phyloP scores from a whole-genome alignment of 1,140 invertebrate genomes.

The Bombus sibiricus region DNA sequence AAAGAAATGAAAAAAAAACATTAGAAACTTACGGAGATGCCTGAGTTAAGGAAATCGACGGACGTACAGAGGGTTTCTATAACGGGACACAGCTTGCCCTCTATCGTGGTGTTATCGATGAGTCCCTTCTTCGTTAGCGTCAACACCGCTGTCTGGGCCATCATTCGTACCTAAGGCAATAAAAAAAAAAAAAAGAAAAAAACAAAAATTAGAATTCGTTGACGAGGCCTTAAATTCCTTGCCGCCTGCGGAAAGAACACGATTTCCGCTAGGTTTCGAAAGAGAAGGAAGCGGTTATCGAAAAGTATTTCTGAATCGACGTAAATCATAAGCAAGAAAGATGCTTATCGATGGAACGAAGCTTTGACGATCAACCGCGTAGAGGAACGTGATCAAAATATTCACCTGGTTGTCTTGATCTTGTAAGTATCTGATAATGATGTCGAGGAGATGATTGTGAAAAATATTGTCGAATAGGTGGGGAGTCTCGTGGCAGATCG shows the following conservation, averaged over 20 bases:
- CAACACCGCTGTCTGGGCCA: constrained; percentile 85
- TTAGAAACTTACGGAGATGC: constrained; percentile 80
- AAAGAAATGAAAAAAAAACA: constrained; percentile 21
- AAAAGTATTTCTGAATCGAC: neutral
- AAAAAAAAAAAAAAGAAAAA: neutral
- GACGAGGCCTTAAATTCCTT: neutral
- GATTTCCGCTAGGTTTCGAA: neutral
- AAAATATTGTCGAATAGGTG: constrained; percentile 75
- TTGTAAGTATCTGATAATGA: constrained; percentile 85
- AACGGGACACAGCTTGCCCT: constrained; percentile 85
- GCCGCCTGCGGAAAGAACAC: neutral
- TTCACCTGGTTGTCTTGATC: constrained; percentile 85
- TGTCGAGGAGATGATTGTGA: constrained; percentile 84
- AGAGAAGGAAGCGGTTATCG: neutral
- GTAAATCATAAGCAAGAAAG: no score
- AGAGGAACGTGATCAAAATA: neutral
- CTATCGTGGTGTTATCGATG: constrained; percentile 84
- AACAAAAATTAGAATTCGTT: neutral
- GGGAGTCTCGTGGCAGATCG: constrained; percentile 84
- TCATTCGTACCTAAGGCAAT: constrained; percentile 84
- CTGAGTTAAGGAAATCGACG: constrained; percentile 82
- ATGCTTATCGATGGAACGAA: no score
- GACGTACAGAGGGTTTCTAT: constrained; percentile 70
- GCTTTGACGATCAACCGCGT: neutral
- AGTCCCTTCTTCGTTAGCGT: constrained; percentile 85